phyloP scores from a whole-genome alignment of 1,140 invertebrate genomes.

The Colletes latitarsis region DNA sequence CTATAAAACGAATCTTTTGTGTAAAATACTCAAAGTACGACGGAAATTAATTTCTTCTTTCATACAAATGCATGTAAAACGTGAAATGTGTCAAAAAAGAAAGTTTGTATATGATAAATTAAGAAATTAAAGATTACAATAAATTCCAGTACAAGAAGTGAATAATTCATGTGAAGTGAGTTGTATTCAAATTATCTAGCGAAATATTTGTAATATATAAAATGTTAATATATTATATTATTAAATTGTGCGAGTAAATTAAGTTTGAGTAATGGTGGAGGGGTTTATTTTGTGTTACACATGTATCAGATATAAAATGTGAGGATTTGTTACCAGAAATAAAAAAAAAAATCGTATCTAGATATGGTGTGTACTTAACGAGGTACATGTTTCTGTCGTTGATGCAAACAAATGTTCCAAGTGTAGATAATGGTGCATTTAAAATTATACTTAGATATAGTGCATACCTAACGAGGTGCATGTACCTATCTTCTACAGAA shows the following conservation, averaged over 20 bases:
- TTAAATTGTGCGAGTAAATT: neutral
- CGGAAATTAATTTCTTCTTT: neutral
- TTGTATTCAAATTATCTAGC: neutral
- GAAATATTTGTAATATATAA: neutral
- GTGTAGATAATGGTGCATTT: conserved; percentile 37
- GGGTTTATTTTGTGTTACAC: neutral
- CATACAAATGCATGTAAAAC: neutral
- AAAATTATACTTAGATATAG: conserved; percentile 45
- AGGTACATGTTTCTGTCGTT: conserved; percentile 50
- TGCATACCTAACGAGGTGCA: conserved; percentile 40
- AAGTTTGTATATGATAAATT: neutral
- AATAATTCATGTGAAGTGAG: neutral
- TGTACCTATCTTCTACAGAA: conserved; percentile 31
- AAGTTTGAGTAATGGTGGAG: neutral
- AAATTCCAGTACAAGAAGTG: neutral
- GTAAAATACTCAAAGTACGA: neutral
- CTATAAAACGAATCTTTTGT: neutral
- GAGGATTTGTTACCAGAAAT: conserved; percentile 26
- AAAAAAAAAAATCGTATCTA: conserved; percentile 14
- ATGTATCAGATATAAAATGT: conserved; percentile 17
- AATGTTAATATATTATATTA: neutral
- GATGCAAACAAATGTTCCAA: conserved; percentile 39
- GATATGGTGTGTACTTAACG: conserved; percentile 35
- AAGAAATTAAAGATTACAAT: neutral
- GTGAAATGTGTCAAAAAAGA: neutral